Conservation (phyloP, 2,888 invertebrate genomes). For the Euphydryas editha region DNA sequence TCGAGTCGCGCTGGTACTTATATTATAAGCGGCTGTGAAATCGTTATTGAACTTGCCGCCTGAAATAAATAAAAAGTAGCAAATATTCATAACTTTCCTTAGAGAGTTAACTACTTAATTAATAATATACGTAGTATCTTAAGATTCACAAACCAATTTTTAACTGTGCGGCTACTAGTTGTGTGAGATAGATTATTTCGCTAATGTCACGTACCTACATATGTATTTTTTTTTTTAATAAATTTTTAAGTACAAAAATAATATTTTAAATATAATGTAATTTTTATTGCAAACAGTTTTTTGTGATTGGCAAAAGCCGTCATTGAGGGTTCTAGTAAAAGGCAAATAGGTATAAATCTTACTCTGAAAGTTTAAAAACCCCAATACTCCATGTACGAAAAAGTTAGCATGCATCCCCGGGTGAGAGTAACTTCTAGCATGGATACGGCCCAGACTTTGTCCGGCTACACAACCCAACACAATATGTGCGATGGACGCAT, state of each 20-base stretch:
- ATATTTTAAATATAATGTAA: too few relatives aligned
- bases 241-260: too few relatives aligned
- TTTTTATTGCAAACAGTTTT: too few relatives aligned
- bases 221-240: too few relatives aligned
- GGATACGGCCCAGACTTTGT: conserved; percentile 53
- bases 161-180: too few relatives aligned
- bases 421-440: conserved; percentile 56
- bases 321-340: background rate
- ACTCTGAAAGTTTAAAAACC: conserved; percentile 68
- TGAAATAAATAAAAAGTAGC: conserved; percentile 46
- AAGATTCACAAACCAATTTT: too few relatives aligned
- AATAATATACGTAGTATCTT: background rate
- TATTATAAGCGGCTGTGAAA: conserved; percentile 54
- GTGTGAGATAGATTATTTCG: too few relatives aligned
- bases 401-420: conserved; percentile 74
- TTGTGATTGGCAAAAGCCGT: too few relatives aligned
- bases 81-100: background rate
- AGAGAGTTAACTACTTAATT: too few relatives aligned
- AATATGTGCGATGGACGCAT: conserved; percentile 65
- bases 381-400: conserved; percentile 68
- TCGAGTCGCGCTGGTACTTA: conserved; percentile 60
- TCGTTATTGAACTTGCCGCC: conserved; percentile 61
- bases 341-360: conserved; percentile 3
- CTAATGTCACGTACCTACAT: too few relatives aligned
- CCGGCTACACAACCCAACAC: conserved; percentile 65